These are phyloP conservation scores for Pituophis catenifer DNA, from an alignment of 2,113 vertebrate species.

Conservation along the genomic window DNA sequence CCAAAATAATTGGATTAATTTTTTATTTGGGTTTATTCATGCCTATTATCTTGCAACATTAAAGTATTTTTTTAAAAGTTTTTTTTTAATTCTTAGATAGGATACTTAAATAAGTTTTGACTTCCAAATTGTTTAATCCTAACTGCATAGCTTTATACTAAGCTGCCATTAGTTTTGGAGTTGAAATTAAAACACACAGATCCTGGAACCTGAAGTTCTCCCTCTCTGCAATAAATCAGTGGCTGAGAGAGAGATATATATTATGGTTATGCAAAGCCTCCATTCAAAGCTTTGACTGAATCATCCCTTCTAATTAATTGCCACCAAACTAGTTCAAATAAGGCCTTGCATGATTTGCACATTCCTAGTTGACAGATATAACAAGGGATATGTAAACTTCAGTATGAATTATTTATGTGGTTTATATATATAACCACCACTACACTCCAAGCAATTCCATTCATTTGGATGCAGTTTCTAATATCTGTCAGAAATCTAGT, in stretches of 20 bases:
- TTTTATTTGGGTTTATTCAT: constrained; percentile 16
- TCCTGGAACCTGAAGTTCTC: neutral
- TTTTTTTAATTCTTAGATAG: neutral
- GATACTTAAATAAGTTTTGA: neutral
- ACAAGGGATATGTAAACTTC: neutral
- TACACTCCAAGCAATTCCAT: neutral
- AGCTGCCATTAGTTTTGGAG: neutral
- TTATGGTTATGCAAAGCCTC: neutral
- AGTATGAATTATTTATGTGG: neutral
- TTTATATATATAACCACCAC: neutral
- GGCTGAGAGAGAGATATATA: neutral
- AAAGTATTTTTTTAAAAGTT: neutral
- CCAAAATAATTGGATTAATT: constrained; percentile 27
- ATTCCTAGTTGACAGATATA: neutral
- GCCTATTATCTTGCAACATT: constrained; percentile 9
- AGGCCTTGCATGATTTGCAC: neutral
- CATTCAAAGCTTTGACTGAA: neutral
- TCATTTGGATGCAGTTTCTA: neutral
- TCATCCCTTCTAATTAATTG: neutral
- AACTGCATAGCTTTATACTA: neutral
- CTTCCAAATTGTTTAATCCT: neutral
- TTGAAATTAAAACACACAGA: neutral
- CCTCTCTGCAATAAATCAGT: neutral
- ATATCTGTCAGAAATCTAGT: neutral
- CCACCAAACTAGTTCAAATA: neutral